These are phyloP conservation scores for Nemotelus pantherinus DNA, from an alignment of 2,888 invertebrate genomes.

Conservation along the genomic window DNA sequence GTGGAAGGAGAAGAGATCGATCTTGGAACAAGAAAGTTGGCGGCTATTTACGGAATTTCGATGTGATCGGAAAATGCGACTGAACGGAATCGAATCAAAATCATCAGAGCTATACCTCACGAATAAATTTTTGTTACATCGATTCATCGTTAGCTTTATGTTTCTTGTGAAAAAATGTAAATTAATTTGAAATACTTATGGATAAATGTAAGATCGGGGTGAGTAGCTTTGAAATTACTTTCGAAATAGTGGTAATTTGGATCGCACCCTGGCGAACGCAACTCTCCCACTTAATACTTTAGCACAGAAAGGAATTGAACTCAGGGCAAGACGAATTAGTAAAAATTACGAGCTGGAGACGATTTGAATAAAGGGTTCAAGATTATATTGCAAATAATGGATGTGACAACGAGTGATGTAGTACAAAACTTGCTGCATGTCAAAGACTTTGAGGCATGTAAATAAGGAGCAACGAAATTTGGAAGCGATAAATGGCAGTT, in stretches of 20 bases:
- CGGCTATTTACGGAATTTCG: too few species aligned
- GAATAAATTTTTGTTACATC: slow-evolving; percentile 80
- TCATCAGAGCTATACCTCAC: slow-evolving; percentile 86
- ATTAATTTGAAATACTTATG: slow-evolving; percentile 59
- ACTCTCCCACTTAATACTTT: slow-evolving; percentile 62
- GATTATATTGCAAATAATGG: slow-evolving; percentile 76
- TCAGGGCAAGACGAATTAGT: slow-evolving; percentile 59
- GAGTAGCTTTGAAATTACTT: slow-evolving; percentile 73
- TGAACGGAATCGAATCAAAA: slow-evolving; percentile 85
- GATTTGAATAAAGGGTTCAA: slow-evolving; percentile 87
- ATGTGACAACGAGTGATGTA: too few species aligned
- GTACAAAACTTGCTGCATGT: too few species aligned
- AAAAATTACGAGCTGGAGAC: slow-evolving; percentile 70
- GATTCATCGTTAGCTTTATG: slow-evolving; percentile 75
- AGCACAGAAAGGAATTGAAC: slow-evolving; percentile 45
- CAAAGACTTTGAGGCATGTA: not conserved
- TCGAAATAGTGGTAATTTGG: slow-evolving; percentile 84
- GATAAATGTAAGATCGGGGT: slow-evolving; percentile 69
- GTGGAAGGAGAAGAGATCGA: too few species aligned
- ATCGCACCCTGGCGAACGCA: slow-evolving; percentile 79
- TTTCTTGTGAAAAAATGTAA: not conserved
- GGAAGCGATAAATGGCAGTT: slow-evolving; percentile 27
- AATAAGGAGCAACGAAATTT: not conserved
- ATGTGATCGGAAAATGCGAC: slow-evolving; percentile 53
- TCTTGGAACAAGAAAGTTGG: too few species aligned